Percentiles rank a stretch among this genome's conserved stretches.
Evolutionary conservation across 2,888 invertebrate species (phyloP).

Genomic region (Diabrotica balteata): DNA sequence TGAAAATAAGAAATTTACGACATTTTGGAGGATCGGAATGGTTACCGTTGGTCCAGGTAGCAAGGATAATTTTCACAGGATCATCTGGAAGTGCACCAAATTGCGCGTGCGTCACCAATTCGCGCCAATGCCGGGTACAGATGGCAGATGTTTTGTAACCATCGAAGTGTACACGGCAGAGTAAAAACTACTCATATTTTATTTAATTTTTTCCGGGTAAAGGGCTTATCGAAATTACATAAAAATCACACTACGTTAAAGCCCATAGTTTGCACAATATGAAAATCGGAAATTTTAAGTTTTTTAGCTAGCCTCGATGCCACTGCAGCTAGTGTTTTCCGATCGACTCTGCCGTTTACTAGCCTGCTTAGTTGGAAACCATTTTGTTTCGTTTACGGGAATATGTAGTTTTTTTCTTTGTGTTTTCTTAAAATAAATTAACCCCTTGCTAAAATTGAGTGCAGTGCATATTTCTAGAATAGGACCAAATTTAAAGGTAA

Average conservation of each 20-base stretch:
- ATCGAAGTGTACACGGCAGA: constrained; percentile 52
- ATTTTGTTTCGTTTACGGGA: constrained; percentile 59
- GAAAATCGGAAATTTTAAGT: constrained; percentile 39
- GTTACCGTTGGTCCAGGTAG: constrained; percentile 26
- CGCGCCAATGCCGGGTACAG: constrained; percentile 63
- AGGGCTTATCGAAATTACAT: constrained; percentile 36
- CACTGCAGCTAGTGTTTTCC: constrained; percentile 48
- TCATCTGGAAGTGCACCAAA: constrained; percentile 27
- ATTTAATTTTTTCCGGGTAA: constrained; percentile 44
- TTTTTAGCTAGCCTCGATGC: constrained; percentile 46
- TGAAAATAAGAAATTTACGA: constrained; percentile 13
- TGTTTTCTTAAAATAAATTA: constrained; percentile 39
- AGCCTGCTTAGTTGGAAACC: constrained; percentile 56
- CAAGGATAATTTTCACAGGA: constrained; percentile 19
- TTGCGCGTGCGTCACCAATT: constrained; percentile 53
- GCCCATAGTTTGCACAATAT: constrained; percentile 41
- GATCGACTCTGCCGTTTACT: constrained; percentile 54
- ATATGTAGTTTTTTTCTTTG: constrained; percentile 49
- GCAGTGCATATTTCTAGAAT: constrained; percentile 38
- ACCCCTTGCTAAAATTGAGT: constrained; percentile 36
- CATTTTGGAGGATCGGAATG: constrained; percentile 11
- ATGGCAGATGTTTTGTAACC: constrained; percentile 63
- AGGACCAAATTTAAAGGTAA: constrained; percentile 42
- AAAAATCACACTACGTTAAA: constrained; percentile 37
- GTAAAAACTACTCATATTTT: constrained; percentile 47